Conservation (phyloP, 2,113 vertebrate species). For the Aphyosemion australe region DNA sequence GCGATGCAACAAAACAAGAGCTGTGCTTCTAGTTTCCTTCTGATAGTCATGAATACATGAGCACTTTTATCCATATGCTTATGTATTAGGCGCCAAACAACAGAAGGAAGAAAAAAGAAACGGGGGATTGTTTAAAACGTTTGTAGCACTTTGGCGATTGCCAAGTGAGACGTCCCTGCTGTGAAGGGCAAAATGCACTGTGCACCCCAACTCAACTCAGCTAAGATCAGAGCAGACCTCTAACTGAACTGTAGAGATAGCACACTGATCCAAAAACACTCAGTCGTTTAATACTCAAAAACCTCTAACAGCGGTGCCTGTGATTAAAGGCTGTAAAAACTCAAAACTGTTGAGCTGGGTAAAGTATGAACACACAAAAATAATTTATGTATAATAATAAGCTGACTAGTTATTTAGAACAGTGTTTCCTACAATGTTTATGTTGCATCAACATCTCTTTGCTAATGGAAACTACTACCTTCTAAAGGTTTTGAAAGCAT, state of each 20-base stretch:
- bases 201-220: slow-evolving; percentile 22
- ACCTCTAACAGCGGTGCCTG: slow-evolving; percentile 17
- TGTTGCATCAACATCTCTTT: background rate
- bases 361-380: slow-evolving; percentile 1
- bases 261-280: slow-evolving; percentile 54
- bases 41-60: slow-evolving; percentile 70
- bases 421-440: too few species aligned
- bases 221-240: slow-evolving; percentile 43
- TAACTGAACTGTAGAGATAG: slow-evolving; percentile 29
- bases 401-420: background rate
- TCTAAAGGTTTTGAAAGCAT: background rate
- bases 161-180: slow-evolving; percentile 74
- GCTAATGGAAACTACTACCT: background rate
- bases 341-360: slow-evolving; percentile 28
- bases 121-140: slow-evolving; percentile 73
- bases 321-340: slow-evolving; percentile 37
- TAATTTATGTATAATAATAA: background rate
- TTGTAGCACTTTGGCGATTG: slow-evolving; percentile 62
- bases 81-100: slow-evolving; percentile 75
- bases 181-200: slow-evolving; percentile 31
- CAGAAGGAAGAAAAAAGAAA: slow-evolving; percentile 35
- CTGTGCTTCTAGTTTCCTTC: slow-evolving; percentile 63
- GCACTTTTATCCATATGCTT: slow-evolving; percentile 76
- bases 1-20: slow-evolving; percentile 61
- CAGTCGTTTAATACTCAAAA: slow-evolving; percentile 30